Conservation (phyloP, 2,888 invertebrate species). For the Nemapogon koenigi region DNA sequence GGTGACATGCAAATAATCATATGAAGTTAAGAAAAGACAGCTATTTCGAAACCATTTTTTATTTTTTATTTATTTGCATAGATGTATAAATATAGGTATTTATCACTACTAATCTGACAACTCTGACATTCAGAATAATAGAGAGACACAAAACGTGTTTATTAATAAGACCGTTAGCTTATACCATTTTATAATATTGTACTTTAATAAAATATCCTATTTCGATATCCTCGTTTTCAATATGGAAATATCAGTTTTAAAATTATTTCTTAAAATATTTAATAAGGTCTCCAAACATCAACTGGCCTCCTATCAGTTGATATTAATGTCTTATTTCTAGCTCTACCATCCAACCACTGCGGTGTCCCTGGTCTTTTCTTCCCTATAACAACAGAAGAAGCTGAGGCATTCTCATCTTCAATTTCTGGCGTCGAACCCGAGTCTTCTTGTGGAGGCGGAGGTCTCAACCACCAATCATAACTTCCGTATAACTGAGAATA, state of each 20-base stretch:
- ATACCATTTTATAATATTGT: too few species aligned
- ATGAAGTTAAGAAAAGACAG: too few species aligned
- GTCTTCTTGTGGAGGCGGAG: constrained; percentile 47
- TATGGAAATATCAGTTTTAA: background rate
- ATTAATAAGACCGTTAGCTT: too few species aligned
- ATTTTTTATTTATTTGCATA: too few species aligned
- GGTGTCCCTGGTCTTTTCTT: constrained; percentile 64
- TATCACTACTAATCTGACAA: too few species aligned
- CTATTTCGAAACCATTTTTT: too few species aligned
- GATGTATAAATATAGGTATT: too few species aligned
- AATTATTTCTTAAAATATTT: too few species aligned
- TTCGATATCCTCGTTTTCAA: background rate
- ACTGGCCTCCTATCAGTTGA: constrained; percentile 59
- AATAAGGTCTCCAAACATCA: constrained; percentile 85
- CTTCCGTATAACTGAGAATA: constrained; percentile 78
- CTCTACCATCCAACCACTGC: constrained; percentile 48
- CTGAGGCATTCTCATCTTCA: constrained; percentile 43
- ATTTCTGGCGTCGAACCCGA: constrained; percentile 47
- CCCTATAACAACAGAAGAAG: constrained; percentile 41
- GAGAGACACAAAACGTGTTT: too few species aligned
- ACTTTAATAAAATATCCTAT: too few species aligned
- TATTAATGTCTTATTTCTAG: constrained; percentile 48
- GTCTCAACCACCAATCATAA: constrained; percentile 73
- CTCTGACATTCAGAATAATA: too few species aligned
- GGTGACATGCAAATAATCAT: too few species aligned